A percentile compares a stretch with the other conserved stretches of the same genome.
phyloP scores from a whole-genome alignment of 1,140 invertebrate species.

The Amyelois transitella region DNA sequence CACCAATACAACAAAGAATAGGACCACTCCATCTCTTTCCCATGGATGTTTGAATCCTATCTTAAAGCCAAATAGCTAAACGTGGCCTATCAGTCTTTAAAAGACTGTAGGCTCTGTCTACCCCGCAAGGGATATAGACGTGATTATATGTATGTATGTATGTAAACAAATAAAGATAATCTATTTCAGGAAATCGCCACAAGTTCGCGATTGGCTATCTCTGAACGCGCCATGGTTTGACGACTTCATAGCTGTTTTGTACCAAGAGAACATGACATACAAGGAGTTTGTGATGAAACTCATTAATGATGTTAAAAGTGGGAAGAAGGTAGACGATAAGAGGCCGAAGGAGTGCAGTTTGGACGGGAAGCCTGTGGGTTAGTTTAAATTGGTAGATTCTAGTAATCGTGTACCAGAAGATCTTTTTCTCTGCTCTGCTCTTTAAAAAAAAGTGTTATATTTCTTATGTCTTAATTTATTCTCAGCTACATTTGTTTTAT shows the following conservation, averaged over 20 bases:
- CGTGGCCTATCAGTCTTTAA: too few relatives aligned
- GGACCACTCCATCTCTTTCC: too few relatives aligned
- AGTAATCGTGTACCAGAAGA: neutral
- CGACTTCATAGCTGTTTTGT: slow-evolving; percentile 44
- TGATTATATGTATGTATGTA: neutral
- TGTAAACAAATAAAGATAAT: neutral
- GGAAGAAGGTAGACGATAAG: slow-evolving; percentile 1
- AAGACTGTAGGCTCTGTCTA: too few relatives aligned
- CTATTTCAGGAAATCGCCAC: slow-evolving; percentile 32
- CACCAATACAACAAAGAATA: too few relatives aligned
- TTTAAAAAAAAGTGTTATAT: too few relatives aligned
- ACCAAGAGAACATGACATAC: slow-evolving; percentile 50
- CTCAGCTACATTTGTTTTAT: too few relatives aligned
- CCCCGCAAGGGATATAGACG: too few relatives aligned
- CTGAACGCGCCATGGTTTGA: slow-evolving; percentile 53
- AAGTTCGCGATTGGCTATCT: slow-evolving; percentile 48
- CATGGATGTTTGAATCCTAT: too few relatives aligned
- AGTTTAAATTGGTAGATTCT: neutral
- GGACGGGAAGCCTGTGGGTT: slow-evolving; percentile 20
- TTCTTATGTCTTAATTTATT: too few relatives aligned
- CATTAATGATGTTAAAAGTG: slow-evolving; percentile 22
- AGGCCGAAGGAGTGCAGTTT: slow-evolving; percentile 31
- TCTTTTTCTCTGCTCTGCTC: too few relatives aligned
- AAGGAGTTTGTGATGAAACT: slow-evolving; percentile 24
- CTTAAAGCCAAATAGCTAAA: too few relatives aligned